Evolutionary conservation across 1,140 invertebrate genomes (phyloP).

Genomic region (Trachelipus rathkii): DNA sequence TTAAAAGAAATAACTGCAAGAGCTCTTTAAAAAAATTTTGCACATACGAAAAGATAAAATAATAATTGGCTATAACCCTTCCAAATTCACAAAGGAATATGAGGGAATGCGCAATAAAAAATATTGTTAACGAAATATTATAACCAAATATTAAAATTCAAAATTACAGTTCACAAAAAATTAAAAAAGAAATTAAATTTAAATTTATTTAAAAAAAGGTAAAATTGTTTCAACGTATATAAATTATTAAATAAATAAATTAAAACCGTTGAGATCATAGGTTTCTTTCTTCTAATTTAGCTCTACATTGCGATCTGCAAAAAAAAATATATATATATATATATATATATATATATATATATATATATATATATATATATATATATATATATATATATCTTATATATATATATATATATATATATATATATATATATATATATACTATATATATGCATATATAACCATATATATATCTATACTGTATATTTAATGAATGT

Average conservation of each 20-base stretch:
- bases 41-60: background rate
- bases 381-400: background rate
- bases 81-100: background rate
- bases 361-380: background rate
- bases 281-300: background rate
- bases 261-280: background rate
- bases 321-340: conserved; percentile 1
- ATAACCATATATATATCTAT: no score
- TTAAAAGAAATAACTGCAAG: background rate
- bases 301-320: background rate
- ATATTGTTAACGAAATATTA: no score
- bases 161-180: background rate
- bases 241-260: background rate
- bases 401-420: background rate
- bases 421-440: conserved; percentile 7
- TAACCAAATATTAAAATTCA: background rate
- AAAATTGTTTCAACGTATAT: background rate
- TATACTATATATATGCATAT: no score
- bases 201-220: background rate
- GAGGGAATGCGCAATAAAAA: background rate
- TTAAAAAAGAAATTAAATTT: background rate
- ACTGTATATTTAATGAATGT: no score
- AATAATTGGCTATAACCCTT: background rate
- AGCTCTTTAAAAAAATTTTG: no score
- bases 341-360: conserved; percentile 15